phyloP scores from a whole-genome alignment of 2,888 invertebrate species.

The Phyllotreta striolata region DNA sequence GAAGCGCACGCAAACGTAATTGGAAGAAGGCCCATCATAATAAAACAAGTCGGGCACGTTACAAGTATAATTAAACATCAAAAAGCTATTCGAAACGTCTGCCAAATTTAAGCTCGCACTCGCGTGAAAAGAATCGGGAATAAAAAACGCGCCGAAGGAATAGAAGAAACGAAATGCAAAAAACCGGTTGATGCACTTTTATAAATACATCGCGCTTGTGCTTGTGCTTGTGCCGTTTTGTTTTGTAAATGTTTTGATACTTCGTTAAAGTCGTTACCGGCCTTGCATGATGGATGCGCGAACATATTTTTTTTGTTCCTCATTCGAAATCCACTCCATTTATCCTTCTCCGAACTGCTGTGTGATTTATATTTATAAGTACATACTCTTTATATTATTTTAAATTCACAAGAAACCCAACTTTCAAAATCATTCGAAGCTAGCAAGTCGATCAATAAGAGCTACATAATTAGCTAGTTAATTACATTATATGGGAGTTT shows the following conservation, averaged over 20 bases:
- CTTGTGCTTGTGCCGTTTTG: constrained; percentile 34
- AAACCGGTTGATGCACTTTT: constrained; percentile 52
- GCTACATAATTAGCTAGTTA: too few relatives aligned
- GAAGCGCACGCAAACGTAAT: constrained; percentile 43
- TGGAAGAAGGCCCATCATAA: constrained; percentile 49
- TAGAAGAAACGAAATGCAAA: constrained; percentile 40
- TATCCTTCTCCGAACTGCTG: too few relatives aligned
- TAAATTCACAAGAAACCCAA: too few relatives aligned
- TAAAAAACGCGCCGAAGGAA: constrained; percentile 36
- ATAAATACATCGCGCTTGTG: constrained; percentile 41
- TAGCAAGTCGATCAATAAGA: too few relatives aligned
- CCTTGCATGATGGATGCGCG: constrained; percentile 20
- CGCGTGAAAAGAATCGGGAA: constrained; percentile 25
- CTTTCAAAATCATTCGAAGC: too few relatives aligned
- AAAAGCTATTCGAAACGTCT: constrained; percentile 53
- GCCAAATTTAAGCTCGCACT: constrained; percentile 45
- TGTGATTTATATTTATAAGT: too few relatives aligned
- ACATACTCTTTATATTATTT: too few relatives aligned
- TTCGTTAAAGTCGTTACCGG: constrained; percentile 43
- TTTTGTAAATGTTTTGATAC: constrained; percentile 43
- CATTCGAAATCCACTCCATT: too few relatives aligned
- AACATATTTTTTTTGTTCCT: constrained; percentile 20
- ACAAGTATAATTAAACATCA: constrained; percentile 56
- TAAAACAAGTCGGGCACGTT: constrained; percentile 48
- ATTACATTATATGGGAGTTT: too few relatives aligned